Evolutionary conservation across 2,113 vertebrate genomes (phyloP), one percentile per base, ranked within the genome.

Genomic region (Malurus elegans): DNA sequence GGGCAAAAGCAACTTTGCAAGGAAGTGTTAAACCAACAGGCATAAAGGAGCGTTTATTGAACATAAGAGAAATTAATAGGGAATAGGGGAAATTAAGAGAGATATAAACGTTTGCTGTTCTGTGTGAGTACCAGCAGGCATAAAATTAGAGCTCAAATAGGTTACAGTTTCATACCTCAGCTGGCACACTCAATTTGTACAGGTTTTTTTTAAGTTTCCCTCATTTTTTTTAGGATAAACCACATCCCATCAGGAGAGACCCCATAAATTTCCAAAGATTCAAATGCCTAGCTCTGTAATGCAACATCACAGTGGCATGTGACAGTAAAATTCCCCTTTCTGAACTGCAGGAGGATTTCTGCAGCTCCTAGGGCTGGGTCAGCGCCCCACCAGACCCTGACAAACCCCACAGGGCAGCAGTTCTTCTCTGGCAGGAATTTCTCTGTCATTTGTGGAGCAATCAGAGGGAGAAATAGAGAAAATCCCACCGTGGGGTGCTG

Each of bases 21-120:
- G 54, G 66, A 95, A 90, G 73, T 58, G 86, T 84, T 94, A 85
- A 86, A 95, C 85, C 72, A 94, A 87, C 16, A 92, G 51, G 50
- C 79, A 53, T 85, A 89, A 94, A 92, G 66, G 80, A 91, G 91
- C 92, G 28, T 87, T 96, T 95, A 74, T 40, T 0, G 79, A 91
- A 78, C 32, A 17, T 70, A 71, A 53, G 88, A 92, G 84, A 96
- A 96, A 95, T 93, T 92, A 95, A 89, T 91, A 81, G 42, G 73
- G 74, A 67, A 88, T 82, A 88, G 32, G 78, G 79, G 84, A 94
- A 95, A 94, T 96, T 96, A 93, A 86, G 92, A 93, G 80, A 93
- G 67, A 90, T 91, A 94, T 36, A 94, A 94, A 94, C 86, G 88
- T 80, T 93, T 92, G 56, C 85, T 80, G 57, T 84, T 89, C 79